These are phyloP conservation scores for Phenganax subtilis DNA, from an alignment of 92 coral and sea anemone genomes.

Conservation along the genomic window DNA sequence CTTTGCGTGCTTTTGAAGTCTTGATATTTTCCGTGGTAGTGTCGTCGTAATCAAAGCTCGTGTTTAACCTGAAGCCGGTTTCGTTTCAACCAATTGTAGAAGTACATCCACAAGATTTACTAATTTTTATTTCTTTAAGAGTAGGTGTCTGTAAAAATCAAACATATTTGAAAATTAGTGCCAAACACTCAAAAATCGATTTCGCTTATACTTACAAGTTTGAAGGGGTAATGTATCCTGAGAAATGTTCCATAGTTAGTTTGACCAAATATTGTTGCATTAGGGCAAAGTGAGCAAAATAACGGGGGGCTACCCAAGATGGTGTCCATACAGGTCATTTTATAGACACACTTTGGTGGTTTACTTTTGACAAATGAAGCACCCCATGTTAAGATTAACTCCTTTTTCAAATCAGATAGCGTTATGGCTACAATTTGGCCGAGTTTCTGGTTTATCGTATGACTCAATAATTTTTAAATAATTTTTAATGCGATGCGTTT, in stretches of 20 bases:
- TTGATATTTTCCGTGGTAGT: too few species aligned
- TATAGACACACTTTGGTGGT: conserved; percentile 7
- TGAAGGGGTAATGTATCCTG: conserved; percentile 15
- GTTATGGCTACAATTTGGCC: neutral
- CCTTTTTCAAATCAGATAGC: neutral
- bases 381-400: neutral
- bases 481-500: neutral
- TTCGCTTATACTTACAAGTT: conserved; percentile 25
- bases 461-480: neutral
- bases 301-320: neutral
- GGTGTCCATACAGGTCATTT: neutral
- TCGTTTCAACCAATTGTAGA: too few species aligned
- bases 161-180: conserved; percentile 13
- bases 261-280: neutral
- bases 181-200: conserved; percentile 20
- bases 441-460: neutral
- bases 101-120: too few species aligned
- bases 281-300: neutral
- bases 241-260: neutral
- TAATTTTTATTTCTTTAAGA: neutral
- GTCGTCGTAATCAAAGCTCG: too few species aligned
- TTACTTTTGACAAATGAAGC: conserved; percentile 5
- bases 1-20: too few species aligned
- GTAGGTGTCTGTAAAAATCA: conserved; percentile 12
- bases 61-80: too few species aligned